phyloP scores from a whole-genome alignment of 2,113 vertebrate species.

The Formicarius rufipectus region DNA sequence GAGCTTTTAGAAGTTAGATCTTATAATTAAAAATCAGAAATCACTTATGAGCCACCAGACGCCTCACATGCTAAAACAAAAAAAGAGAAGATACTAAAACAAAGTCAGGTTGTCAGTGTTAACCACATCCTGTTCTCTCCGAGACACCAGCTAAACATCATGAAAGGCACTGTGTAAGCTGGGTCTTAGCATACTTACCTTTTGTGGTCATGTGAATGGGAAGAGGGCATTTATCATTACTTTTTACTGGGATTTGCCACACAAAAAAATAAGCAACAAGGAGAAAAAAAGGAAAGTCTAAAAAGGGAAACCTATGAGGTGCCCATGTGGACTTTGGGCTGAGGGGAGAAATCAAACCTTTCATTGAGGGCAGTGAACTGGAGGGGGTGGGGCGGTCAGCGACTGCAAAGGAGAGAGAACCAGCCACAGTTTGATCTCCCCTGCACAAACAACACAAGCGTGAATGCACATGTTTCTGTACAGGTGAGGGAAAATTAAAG shows the following conservation, averaged over 20 bases:
- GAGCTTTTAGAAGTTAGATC: background rate
- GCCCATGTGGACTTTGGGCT: fast-evolving
- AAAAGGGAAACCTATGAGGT: background rate
- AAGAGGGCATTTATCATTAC: background rate
- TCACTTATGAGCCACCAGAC: background rate
- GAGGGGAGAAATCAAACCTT: background rate
- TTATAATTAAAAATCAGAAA: background rate
- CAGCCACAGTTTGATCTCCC: background rate
- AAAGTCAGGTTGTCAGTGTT: background rate
- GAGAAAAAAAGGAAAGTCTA: background rate
- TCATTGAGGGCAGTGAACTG: background rate
- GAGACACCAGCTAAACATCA: background rate
- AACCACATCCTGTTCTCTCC: background rate
- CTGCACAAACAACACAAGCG: background rate
- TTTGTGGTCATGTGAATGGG: background rate
- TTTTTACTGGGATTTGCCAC: constrained; percentile 8
- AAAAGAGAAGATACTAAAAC: background rate
- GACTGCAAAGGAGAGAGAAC: background rate
- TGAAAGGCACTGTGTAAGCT: background rate
- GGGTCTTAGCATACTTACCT: background rate
- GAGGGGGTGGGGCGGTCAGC: background rate
- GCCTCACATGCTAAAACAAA: background rate
- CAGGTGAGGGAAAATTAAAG: background rate
- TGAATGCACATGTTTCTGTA: background rate
- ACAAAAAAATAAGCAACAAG: background rate